These are phyloP conservation scores for Saccostrea cuccullata DNA, from an alignment of 1,140 invertebrate species.

Conservation along the genomic window DNA sequence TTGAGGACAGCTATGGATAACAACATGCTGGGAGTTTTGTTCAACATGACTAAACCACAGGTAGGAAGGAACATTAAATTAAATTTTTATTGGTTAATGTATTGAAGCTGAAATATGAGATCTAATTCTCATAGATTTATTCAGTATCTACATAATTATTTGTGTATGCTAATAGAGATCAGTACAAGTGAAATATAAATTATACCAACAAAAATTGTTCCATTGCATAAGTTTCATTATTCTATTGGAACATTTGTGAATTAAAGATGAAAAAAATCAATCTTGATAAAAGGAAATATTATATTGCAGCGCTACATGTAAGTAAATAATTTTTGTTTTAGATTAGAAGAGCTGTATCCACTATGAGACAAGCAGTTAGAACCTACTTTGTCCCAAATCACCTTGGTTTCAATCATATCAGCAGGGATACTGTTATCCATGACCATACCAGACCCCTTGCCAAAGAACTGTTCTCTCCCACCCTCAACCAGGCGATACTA, in stretches of 20 bases:
- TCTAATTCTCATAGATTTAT: too few relatives aligned
- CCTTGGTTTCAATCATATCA: slow-evolving; percentile 24
- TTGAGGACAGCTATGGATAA: slow-evolving; percentile 27
- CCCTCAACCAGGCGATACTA: slow-evolving; percentile 8
- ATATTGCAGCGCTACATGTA: too few relatives aligned
- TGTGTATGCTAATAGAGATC: too few relatives aligned
- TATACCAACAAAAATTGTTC: too few relatives aligned
- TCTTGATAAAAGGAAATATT: too few relatives aligned
- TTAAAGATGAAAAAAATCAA: background rate
- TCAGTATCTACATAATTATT: too few relatives aligned
- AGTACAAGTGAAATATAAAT: too few relatives aligned
- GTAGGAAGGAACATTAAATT: background rate
- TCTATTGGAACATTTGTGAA: background rate
- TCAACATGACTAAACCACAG: slow-evolving; percentile 30
- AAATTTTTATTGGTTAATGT: too few relatives aligned
- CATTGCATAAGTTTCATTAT: too few relatives aligned
- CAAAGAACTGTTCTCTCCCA: background rate
- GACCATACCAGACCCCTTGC: slow-evolving; percentile 26
- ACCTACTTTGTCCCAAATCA: slow-evolving; percentile 16
- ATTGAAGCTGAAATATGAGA: too few relatives aligned
- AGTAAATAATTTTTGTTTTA: background rate
- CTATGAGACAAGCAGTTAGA: background rate
- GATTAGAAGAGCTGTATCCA: background rate
- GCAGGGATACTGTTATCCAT: background rate
- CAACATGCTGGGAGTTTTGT: background rate